Conservation (phyloP, 2,888 invertebrate genomes). For the Trissoscelio sp. region DNA sequence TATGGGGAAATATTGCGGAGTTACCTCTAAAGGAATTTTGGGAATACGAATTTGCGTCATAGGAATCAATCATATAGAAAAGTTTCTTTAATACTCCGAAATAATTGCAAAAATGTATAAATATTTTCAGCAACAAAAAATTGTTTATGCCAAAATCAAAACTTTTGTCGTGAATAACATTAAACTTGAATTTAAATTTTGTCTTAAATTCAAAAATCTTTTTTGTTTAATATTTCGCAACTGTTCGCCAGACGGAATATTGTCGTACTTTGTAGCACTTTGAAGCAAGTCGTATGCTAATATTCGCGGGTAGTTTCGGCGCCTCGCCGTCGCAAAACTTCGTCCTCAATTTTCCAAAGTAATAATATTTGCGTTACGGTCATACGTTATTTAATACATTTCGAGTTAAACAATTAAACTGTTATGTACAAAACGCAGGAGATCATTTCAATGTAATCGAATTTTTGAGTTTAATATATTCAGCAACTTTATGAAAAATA, state of each 20-base stretch:
- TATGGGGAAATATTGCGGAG: conserved; percentile 14
- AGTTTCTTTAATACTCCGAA: too few species aligned
- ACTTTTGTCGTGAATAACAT: not conserved
- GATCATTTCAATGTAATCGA: not conserved
- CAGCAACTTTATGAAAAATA: conserved; percentile 16
- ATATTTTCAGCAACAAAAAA: too few species aligned
- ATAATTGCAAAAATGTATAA: too few species aligned
- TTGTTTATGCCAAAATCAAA: too few species aligned
- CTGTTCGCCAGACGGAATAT: conserved; percentile 4
- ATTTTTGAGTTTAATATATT: too few species aligned
- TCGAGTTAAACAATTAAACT: not conserved
- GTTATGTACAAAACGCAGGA: too few species aligned
- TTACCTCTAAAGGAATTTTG: not conserved
- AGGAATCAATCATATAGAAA: not conserved
- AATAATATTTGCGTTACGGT: conserved; percentile 47
- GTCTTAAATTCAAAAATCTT: conserved; percentile 2
- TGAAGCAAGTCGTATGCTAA: conserved; percentile 50
- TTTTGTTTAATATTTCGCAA: conserved; percentile 34
- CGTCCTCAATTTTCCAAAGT: conserved; percentile 38
- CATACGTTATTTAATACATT: conserved; percentile 18
- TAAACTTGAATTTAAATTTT: not conserved
- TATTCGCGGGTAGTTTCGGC: conserved; percentile 44
- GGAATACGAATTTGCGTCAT: not conserved
- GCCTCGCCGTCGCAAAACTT: conserved; percentile 46
- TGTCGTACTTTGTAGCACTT: conserved; percentile 38